Evolutionary conservation across 2,888 invertebrate genomes (phyloP), one percentile per base, ranked within the genome.

Genomic region (Caradrina kadenii): DNA sequence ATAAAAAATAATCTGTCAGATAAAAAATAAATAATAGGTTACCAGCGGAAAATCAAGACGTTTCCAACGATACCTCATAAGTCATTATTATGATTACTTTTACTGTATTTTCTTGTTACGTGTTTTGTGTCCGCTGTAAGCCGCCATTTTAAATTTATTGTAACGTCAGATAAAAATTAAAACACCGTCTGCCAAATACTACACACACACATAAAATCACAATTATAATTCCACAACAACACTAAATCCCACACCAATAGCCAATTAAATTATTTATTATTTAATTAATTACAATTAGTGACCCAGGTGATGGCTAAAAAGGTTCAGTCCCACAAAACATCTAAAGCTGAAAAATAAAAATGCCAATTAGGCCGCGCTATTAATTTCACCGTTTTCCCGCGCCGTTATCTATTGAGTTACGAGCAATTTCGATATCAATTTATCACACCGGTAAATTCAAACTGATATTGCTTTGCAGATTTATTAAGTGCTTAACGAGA

Each of bases 381-480:
- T 81, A 83, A 83, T 85, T 83, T 78, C 48, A 58, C 73, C 79
- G 81, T 73, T 73, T 73, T 63, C 67, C 74, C 69, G 75, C 63
- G 42, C 81, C 73, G 79, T 80, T 87, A 87, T 86, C 85, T 80
- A 78, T 80, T 86, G 81, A 86, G 78, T 87, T 85, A 86, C 75
- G 85, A 77, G 77, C 82, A 82, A 84, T 87, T 84, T 84, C 79
- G 82, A 83, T 81, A 84, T 83, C 84, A 85, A 86, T 87, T 85
- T 85, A 83, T 86, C 82, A 81, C 80, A 70, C 65, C 79, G 69
- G 85, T 86, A 85, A 83, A 80, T 79, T 79, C 72, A 69, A 76
- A 76, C 72, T 77, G 78, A 81, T 81, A 84, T 80, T 74, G 75
- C 68, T 68, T 78, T 80, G 56, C 66, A 69, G 79, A 81, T 82